phyloP scores from a whole-genome alignment of 1,140 invertebrate genomes.

The Fopius arisanus region DNA sequence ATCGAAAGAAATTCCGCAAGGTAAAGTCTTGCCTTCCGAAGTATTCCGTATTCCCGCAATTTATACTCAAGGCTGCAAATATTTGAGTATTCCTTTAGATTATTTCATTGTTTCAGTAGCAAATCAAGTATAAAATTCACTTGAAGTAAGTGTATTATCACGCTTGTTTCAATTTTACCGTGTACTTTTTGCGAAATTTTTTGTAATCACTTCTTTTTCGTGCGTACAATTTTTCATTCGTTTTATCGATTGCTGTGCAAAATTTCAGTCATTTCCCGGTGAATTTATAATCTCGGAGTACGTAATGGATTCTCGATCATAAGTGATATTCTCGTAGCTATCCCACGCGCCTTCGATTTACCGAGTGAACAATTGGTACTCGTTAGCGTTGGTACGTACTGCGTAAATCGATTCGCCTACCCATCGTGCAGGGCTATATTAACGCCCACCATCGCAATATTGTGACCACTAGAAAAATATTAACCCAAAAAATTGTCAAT shows the following conservation, averaged over 20 bases:
- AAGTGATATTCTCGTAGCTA: slow-evolving; percentile 15
- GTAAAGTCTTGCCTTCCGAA: too few species aligned
- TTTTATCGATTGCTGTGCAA: neutral
- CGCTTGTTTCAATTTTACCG: too few species aligned
- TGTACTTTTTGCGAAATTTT: too few species aligned
- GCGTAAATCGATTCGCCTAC: slow-evolving; percentile 23
- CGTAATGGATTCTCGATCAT: neutral
- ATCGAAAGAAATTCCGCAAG: neutral
- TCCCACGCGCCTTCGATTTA: slow-evolving; percentile 5
- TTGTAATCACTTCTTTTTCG: too few species aligned
- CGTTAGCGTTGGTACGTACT: slow-evolving; percentile 23
- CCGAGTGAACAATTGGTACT: slow-evolving; percentile 21
- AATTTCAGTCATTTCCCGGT: neutral
- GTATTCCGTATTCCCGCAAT: too few species aligned
- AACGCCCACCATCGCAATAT: neutral
- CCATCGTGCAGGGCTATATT: neutral
- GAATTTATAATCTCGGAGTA: neutral
- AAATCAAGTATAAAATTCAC: too few species aligned
- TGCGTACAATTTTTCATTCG: too few species aligned
- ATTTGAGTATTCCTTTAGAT: too few species aligned
- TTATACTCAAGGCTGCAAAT: too few species aligned
- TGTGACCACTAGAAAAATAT: neutral
- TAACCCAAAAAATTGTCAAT: neutral
- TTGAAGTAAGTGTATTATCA: too few species aligned
- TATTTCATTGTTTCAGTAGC: too few species aligned